Conservation (phyloP, 2,888 invertebrate species). For the Sesamia inferens region DNA sequence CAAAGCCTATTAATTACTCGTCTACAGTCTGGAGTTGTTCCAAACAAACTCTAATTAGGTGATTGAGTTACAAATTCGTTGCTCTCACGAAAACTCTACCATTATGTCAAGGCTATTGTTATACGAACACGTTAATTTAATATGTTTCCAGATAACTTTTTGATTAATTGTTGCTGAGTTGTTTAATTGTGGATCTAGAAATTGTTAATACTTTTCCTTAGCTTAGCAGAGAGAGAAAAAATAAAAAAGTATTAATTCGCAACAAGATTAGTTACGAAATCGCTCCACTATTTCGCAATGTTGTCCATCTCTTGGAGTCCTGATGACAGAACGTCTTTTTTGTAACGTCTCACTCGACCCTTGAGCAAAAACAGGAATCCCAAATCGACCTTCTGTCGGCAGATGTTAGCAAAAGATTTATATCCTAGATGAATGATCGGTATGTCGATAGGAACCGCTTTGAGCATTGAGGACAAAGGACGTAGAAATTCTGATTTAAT, state of each 20-base stretch:
- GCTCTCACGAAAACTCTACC: constrained; percentile 68
- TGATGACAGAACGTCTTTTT: constrained; percentile 78
- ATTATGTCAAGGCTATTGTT: constrained; percentile 74
- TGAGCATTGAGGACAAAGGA: constrained; percentile 66
- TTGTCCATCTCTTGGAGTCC: constrained; percentile 74
- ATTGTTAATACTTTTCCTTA: constrained; percentile 1
- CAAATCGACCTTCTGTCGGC: constrained; percentile 77
- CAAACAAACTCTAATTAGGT: constrained; percentile 83
- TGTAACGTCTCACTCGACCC: constrained; percentile 75
- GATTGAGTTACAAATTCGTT: constrained; percentile 84
- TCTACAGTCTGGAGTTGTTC: constrained; percentile 72
- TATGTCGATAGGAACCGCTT: constrained; percentile 71
- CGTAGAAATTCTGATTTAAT: constrained; percentile 63
- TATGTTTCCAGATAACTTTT: constrained; percentile 62
- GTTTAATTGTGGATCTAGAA: constrained; percentile 27
- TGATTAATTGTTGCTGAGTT: constrained; percentile 34
- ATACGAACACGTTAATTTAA: constrained; percentile 63
- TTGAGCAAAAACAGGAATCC: constrained; percentile 79
- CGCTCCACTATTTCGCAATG: constrained; percentile 57
- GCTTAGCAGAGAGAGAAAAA: neutral
- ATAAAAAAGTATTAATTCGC: neutral
- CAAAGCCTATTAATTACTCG: constrained; percentile 75
- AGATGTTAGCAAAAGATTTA: constrained; percentile 78
- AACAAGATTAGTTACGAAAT: constrained; percentile 13
- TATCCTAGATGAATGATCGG: constrained; percentile 78